Evolutionary conservation across 2,888 invertebrate species (phyloP), one percentile per base, ranked within the genome.

Genomic region (Limenitis camilla): DNA sequence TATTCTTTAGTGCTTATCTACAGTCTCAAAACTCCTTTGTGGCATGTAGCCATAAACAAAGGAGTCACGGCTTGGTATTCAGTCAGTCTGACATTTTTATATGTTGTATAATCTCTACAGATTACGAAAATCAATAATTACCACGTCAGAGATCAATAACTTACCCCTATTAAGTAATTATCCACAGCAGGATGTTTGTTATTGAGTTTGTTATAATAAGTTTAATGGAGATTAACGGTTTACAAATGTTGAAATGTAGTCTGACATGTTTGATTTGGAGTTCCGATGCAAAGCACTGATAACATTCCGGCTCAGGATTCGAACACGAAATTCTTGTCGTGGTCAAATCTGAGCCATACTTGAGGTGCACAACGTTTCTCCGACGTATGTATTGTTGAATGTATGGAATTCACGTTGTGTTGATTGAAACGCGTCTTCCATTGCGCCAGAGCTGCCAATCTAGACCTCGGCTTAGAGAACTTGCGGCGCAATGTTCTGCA

Each of bases 251-350:
- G 71, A 72, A 72, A 71, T 75, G 75, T 68, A 65, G 69, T 62
- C 75, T 66, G 77, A 74, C 78, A 72, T 76, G 75, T 76, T 74
- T 67, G 80, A 77, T 73, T 73, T 65, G 66, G 73, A 74, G 74
- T 69, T 64, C 66, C 70, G 85, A 86, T 85, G 78, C 76, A 69
- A 76, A 76, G 76, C 73, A 71, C 77, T 68, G 86, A 85, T 85
- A 83, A 82, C 83, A 86, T 86, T 82, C 86, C 85, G 69, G 74
- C 74, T 73, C 76, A 73, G 78, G 78, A 74, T 77, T 76, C 75
- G 78, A 78, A 78, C 80, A 78, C 74, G 76, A 76, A 81, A 84
- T 85, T 78, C 85, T 79, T 78, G 78, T 73, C 77, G 76, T 72
- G 72, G 73, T 74, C 76, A 71, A 71, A 69, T 69, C 71, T 67